Evolutionary conservation across 2,113 vertebrate species (phyloP), one percentile per base, ranked within the genome.

Genomic region (Passerina amoena): DNA sequence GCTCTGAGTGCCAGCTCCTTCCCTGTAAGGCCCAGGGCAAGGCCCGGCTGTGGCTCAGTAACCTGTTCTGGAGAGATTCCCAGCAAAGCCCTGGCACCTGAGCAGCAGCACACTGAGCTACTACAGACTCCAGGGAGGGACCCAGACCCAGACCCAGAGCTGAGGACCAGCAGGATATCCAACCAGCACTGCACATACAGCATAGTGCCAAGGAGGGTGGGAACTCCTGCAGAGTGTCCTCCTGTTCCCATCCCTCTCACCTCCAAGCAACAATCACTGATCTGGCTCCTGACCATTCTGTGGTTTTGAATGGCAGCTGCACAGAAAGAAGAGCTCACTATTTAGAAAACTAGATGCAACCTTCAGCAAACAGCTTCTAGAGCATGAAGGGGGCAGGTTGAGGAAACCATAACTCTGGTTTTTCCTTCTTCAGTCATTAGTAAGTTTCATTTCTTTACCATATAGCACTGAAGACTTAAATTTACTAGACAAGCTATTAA

Each of bases 141-240:
- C 42, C 47, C 91, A 54, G 53, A 53, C 42, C 47, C 91, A 54
- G 53, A 40, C 2, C 28, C 0, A 0, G 28, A 48, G 71, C 72
- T 15, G 24, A 75, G 90, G 30, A 40, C 38, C 3, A 60, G 35
- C 3, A 1, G 37, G 30, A 60, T 38, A 57, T 27, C 45, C 59
- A 69, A 6, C 8, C 64, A 47, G 40, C 75, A 27, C 24, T 11
- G 13, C 22, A n/a, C 13, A 6, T 0, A 11, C 23, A 56, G 8
- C 28, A 6, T 0, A 5, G 12, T 35, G 50, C 37, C 72, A 37
- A 27, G n/a, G 17, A 65, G 15, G 0, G 5, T 12, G 40, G 19
- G 28, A 35, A 21, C 7, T 35, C 48, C 37, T 53, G 33, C 45
- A 70, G 57, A 60, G 82, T 3, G 22, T 40, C 69, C 56, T 68